phyloP scores from a whole-genome alignment of 2,113 vertebrate species.

The Cyphomyrus discorhynchus region DNA sequence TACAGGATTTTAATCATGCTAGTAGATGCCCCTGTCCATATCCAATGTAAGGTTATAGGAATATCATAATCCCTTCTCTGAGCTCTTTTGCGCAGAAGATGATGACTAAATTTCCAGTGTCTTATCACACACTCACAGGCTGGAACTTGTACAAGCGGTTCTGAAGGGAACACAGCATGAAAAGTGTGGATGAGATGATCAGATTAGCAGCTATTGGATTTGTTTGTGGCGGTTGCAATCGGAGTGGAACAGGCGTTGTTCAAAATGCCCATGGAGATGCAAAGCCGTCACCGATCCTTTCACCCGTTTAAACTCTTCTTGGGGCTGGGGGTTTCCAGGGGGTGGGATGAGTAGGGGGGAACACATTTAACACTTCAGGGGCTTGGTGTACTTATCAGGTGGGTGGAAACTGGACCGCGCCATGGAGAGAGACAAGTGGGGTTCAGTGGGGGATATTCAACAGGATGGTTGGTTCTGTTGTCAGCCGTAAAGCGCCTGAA shows the following conservation, averaged over 20 bases:
- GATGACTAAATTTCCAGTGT: conserved; percentile 98
- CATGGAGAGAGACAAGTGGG: conserved; percentile 65
- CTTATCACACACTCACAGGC: conserved; percentile 97
- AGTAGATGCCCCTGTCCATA: conserved; percentile 70
- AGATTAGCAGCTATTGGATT: conserved; percentile 90
- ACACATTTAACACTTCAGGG: conserved; percentile 69
- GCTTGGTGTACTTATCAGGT: conserved; percentile 60
- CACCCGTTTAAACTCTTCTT: conserved; percentile 49
- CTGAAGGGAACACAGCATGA: conserved; percentile 90
- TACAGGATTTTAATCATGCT: conserved; percentile 64
- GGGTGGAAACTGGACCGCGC: conserved; percentile 60
- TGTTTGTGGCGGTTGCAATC: conserved; percentile 75
- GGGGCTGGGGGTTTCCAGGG: conserved; percentile 36
- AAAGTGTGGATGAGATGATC: conserved; percentile 86
- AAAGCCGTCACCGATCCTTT: conserved; percentile 68
- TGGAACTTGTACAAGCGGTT: conserved; percentile 85
- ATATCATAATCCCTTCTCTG: conserved; percentile 89
- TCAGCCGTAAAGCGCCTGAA: conserved; percentile 38
- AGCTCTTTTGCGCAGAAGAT: conserved; percentile 78
- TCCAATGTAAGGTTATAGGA: conserved; percentile 92
- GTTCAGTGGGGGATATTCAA: conserved; percentile 60
- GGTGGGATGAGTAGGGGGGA: conserved; percentile 38
- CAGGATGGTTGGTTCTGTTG: conserved; percentile 39
- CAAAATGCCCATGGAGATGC: conserved; percentile 69
- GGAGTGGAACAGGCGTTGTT: conserved; percentile 76